Evolutionary conservation across 2,797 vertebrate genomes (phyloP), one percentile per base, ranked within the genome.

Genomic region (Artibeus lituratus): DNA sequence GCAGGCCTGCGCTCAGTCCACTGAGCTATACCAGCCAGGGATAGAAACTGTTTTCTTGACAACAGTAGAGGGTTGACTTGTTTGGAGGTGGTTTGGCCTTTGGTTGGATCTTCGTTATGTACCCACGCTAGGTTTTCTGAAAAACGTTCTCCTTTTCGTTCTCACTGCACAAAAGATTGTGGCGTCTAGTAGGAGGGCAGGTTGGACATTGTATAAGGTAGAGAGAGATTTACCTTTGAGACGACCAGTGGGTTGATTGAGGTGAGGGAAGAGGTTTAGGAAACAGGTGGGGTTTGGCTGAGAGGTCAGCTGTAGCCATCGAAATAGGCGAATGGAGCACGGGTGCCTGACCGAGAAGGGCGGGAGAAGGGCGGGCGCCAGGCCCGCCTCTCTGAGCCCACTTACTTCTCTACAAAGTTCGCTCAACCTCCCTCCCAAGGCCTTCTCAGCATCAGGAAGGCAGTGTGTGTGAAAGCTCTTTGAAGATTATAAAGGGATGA

Each of bases 321-420:
- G 19, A 12, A 44, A 10, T 21, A 73, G 29, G 6, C 26, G 65
- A 32, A 9, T 35, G 4, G 59, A 21, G 77, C 53, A 14, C 0
- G 1, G 11, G 7, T 29, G 24, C 18, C 73, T 22, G 10, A 12
- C 2, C n/a, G n/a, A n/a, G n/a, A n/a, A n/a, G n/a, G n/a, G n/a
- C n/a, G n/a, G n/a, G 44, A 82, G 73, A 35, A 57, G 42, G 84
- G 26, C 7, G 49, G 0, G 26, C 32, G 7, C 21, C 35, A 7
- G 72, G 49, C 91, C 10, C 39, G 10, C 22, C 11, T 55, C n/a
- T 42, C 37, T 0, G 19, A 83, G 74, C 76, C 37, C 82, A 2
- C 32, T 55, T 32, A 22, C 87, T 39, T n/a, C 5, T 49, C 24
- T 37, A 15, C 29, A 2, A 44, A 49, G 35, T 8, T 7, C n/a